These are phyloP conservation scores for Suricata suricatta DNA, from an alignment of 2,113 vertebrate species.

Conservation along the genomic window DNA sequence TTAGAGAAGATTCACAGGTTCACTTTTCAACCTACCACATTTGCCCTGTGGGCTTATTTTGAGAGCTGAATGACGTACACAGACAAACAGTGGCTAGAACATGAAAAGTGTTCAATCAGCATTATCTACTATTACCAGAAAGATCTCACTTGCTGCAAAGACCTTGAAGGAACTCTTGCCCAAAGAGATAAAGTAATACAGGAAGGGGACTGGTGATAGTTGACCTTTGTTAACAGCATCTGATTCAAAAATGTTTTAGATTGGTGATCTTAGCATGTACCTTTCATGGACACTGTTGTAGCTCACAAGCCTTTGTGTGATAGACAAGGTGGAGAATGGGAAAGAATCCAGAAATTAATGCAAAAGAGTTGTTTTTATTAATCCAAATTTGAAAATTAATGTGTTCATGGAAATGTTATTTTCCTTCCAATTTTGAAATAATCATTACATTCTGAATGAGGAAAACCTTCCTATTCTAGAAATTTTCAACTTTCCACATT, in stretches of 20 bases:
- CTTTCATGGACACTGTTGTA: background rate
- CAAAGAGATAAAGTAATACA: background rate
- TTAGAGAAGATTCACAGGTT: background rate
- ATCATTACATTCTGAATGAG: background rate
- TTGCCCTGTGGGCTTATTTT: background rate
- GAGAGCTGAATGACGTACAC: background rate
- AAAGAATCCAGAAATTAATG: background rate
- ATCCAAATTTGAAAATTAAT: background rate
- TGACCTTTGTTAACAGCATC: background rate
- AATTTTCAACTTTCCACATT: background rate
- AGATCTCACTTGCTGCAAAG: background rate
- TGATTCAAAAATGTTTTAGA: background rate
- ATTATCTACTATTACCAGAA: background rate
- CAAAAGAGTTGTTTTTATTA: background rate
- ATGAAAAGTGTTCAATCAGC: too few species aligned
- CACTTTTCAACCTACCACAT: background rate
- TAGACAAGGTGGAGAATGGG: background rate
- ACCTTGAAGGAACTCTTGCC: background rate
- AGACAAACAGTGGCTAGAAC: background rate
- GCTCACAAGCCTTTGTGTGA: background rate
- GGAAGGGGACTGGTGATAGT: background rate
- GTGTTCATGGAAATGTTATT: background rate
- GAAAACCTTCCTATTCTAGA: background rate
- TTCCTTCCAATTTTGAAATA: background rate
- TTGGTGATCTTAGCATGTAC: background rate